These are phyloP conservation scores for Ceryle rudis DNA, from an alignment of 2,797 vertebrate species.

Conservation along the genomic window DNA sequence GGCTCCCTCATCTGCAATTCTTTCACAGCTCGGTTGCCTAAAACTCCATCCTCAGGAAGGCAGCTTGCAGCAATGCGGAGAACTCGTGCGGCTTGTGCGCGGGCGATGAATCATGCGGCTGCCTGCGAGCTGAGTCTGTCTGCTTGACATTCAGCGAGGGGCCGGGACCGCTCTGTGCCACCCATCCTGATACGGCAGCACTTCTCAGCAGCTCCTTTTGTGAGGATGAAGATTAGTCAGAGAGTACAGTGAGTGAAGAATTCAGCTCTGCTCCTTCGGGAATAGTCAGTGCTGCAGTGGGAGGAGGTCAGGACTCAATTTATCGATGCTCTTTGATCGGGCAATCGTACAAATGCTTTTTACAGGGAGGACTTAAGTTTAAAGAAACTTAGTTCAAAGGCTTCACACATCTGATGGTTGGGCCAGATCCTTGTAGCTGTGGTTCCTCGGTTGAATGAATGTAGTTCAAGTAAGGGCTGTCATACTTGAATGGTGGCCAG, in stretches of 20 bases:
- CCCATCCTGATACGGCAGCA: background rate
- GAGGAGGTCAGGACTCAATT: background rate
- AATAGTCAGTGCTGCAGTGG: background rate
- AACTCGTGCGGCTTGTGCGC: background rate
- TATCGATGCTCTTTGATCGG: background rate
- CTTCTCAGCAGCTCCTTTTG: background rate
- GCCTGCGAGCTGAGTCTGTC: background rate
- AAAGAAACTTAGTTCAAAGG: constrained; percentile 45
- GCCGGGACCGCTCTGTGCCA: background rate
- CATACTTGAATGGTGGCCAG: background rate
- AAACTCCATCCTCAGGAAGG: background rate
- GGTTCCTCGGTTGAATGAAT: background rate
- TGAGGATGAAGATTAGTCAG: background rate
- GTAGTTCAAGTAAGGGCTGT: background rate
- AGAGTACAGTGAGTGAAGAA: background rate
- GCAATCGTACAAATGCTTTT: background rate
- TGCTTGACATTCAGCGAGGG: background rate
- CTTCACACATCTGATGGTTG: background rate
- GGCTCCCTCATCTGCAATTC: background rate
- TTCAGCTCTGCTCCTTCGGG: background rate
- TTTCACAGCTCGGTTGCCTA: background rate
- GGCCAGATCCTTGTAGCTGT: background rate
- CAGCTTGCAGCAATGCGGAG: background rate
- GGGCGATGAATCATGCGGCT: background rate
- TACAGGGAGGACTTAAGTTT: background rate